Evolutionary conservation across 2,113 vertebrate genomes (phyloP), one percentile per base, ranked within the genome.

Genomic region (Elgaria multicarinata): DNA sequence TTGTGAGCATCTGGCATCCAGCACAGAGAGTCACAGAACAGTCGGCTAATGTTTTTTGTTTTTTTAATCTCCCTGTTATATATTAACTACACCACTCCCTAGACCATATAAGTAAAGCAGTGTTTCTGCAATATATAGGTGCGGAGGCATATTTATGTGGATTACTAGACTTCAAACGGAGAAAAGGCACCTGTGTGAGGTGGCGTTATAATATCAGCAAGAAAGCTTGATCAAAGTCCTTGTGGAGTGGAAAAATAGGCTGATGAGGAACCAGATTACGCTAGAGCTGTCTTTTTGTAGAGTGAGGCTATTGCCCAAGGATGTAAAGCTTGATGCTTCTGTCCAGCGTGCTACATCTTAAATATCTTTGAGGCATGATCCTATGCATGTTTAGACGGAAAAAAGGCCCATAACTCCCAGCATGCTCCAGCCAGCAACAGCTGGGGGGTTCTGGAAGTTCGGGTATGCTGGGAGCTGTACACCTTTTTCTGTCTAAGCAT

Each of bases 31-130:
- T 66, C 67, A 31, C 22, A 36, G 66, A 84, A 58, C 16, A 12
- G 71, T 69, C 33, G 33, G 77, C 24, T 53, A 78, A 18, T 44
- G 71, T 18, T 26, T 44, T 6, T n/a, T 75, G 2, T 39, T 18
- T 44, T 50, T 84, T 91, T 74, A n/a, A 67, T 16, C 10, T 76
- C 16, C 55, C 69, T 46, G 83, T 91, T 91, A 91, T 31, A 33
- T 24, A 86, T 91, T 91, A 91, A 91, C 87, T 36, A 13, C 39
- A 69, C 66, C 69, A 79, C 62, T 91, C 77, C 87, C 33, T 71
- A 62, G 36, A 16, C 46, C 58, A 33, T 74, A 42, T 55, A 67
- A 28, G 28, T 71, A n/a, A 91, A 18, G 42, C 53, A 50, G 42
- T 67, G 42, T 76, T 83, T 76, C 53, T 74, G 22, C 44, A 55